phyloP scores from a whole-genome alignment of 2,797 vertebrate genomes.

The Sitta carolinensis region DNA sequence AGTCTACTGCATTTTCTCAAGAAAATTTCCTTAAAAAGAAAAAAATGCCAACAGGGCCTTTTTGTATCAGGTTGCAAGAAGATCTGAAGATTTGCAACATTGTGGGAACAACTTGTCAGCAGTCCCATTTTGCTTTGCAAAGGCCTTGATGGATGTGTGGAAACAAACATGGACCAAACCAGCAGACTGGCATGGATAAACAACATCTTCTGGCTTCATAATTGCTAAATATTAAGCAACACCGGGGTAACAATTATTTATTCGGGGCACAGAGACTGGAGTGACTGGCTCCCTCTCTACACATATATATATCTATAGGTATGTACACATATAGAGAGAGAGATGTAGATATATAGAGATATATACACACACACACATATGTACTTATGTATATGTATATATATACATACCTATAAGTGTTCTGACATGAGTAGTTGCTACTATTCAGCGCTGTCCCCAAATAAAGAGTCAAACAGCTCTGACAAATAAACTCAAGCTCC shows the following conservation, averaged over 20 bases:
- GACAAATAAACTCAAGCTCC: background rate
- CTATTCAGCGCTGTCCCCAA: background rate
- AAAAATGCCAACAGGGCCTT: background rate
- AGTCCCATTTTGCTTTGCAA: background rate
- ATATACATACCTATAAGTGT: fast-evolving
- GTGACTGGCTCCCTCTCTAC: background rate
- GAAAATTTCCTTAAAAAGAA: background rate
- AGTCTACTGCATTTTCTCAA: background rate
- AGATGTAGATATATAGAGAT: too few relatives aligned
- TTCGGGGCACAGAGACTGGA: background rate
- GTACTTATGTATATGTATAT: too few relatives aligned
- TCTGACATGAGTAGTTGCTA: background rate
- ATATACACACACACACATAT: too few relatives aligned
- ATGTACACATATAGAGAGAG: fast-evolving
- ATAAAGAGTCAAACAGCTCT: background rate
- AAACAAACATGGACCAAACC: background rate
- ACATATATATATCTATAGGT: fast-evolving
- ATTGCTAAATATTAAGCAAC: background rate
- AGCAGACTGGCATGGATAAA: background rate
- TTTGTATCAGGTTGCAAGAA: background rate
- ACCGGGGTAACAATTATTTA: fast-evolving
- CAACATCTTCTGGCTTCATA: background rate
- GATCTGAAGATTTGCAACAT: background rate
- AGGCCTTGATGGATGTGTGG: background rate
- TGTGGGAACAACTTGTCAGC: background rate